A percentile compares a stretch with the other conserved stretches of the same genome.
Conservation (phyloP, 2,888 invertebrate species). For the Beris morrisii region DNA sequence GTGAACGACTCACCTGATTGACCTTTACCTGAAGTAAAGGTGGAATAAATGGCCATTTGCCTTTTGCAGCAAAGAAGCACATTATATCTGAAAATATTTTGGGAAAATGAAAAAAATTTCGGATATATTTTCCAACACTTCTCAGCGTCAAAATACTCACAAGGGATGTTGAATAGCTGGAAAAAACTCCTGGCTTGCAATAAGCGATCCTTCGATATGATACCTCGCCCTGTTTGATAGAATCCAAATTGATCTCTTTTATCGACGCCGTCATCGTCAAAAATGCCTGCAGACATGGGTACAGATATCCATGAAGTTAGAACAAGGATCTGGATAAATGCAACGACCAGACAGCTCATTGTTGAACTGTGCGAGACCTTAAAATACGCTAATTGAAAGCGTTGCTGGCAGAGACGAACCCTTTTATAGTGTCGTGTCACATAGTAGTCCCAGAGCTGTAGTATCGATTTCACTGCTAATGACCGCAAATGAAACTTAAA, state of each 20-base stretch:
- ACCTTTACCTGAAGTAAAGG: slow-evolving; percentile 51
- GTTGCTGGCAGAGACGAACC: too few species aligned
- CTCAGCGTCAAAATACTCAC: slow-evolving; percentile 42
- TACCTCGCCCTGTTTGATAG: slow-evolving; percentile 39
- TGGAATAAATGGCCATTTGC: slow-evolving; percentile 55
- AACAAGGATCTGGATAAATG: too few species aligned
- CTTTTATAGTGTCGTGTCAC: too few species aligned
- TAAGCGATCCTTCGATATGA: slow-evolving; percentile 47
- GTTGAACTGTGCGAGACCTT: too few species aligned
- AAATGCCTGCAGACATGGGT: not conserved
- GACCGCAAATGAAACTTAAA: too few species aligned
- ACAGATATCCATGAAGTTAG: too few species aligned
- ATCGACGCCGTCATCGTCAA: not conserved
- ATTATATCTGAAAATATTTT: slow-evolving; percentile 48
- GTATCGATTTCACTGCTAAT: too few species aligned
- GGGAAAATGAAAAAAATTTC: not conserved
- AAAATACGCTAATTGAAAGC: too few species aligned
- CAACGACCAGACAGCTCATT: too few species aligned
- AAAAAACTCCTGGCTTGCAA: slow-evolving; percentile 50
- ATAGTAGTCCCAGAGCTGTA: too few species aligned
- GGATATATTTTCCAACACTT: too few species aligned
- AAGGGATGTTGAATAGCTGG: slow-evolving; percentile 53
- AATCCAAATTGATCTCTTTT: not conserved
- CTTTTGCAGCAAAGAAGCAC: slow-evolving; percentile 54
- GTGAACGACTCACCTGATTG: slow-evolving; percentile 48